Evolutionary conservation across 1,140 invertebrate genomes (phyloP), one percentile per base, ranked within the genome.

Genomic region (Atopsyche davidsoni): DNA sequence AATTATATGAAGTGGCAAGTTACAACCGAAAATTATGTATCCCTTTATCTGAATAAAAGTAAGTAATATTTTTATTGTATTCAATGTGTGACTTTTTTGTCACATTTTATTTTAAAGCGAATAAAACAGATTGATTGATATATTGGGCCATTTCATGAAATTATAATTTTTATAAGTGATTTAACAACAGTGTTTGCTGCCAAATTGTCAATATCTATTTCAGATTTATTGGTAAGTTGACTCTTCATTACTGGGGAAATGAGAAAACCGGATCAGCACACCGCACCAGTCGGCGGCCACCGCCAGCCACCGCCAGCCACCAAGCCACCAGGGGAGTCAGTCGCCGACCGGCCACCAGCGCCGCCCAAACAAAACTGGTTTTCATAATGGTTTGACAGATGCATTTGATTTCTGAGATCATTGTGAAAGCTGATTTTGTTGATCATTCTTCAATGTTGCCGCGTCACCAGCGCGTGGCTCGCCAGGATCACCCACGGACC

Each of bases 361-460:
- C n/a, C 42, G 28, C 51, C 42, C 53, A 64, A 70, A 86, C 85
- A 79, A 87, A 85, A 86, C 84, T 85, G 85, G 86, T 87, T 88
- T 89, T 88, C 86, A 86, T 85, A 87, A 83, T 89, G 86, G 85
- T 88, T 86, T 87, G 81, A 79, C 83, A 87, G 84, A 86, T 84
- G 74, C 72, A 78, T 83, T 75, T 70, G 68, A 79, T 64, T 82
- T 87, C 85, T 89, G 86, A 89, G 86, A 88, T 89, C 86, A 89
- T 89, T 88, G 85, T 88, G 86, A 89, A 89, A 89, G 85, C 86
- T 89, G 81, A 86, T 88, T 89, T 87, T 84, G 86, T 87, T 81
- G 72, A 64, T 69, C 61, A 63, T 57, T 66, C 65, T 57, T 46
- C 55, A 35, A 31, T 36, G 43, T n/a, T n/a, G n/a, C n/a, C n/a